A percentile compares a stretch with the other conserved stretches of the same genome.
These are phyloP conservation scores for Otis tarda DNA, from an alignment of 2,113 vertebrate species.

Conservation along the genomic window DNA sequence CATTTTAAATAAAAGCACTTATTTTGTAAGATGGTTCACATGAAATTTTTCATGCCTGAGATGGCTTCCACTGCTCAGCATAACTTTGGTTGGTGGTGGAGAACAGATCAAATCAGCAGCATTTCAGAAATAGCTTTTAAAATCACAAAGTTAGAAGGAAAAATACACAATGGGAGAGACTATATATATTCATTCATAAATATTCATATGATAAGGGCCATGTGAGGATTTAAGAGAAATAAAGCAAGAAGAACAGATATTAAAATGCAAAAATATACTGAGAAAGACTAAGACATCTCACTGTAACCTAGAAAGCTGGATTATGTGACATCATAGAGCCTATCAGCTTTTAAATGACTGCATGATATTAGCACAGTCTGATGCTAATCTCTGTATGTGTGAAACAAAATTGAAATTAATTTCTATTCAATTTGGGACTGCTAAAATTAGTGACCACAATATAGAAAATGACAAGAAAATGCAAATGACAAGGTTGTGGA, in stretches of 20 bases:
- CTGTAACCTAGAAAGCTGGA: background rate
- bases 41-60: background rate
- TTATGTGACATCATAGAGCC: background rate
- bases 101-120: rapidly evolving
- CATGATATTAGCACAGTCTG: background rate
- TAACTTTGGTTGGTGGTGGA: background rate
- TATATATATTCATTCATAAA: background rate
- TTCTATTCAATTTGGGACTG: background rate
- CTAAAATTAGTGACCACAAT: background rate
- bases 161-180: background rate
- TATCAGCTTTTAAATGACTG: background rate
- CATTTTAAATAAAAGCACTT: background rate
- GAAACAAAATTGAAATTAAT: background rate
- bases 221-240: background rate
- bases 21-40: background rate
- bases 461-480: background rate
- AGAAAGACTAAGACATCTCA: background rate
- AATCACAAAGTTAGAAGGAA: background rate
- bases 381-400: background rate
- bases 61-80: background rate
- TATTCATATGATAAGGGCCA: background rate
- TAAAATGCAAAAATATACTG: background rate
- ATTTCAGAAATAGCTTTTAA: background rate
- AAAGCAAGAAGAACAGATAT: background rate
- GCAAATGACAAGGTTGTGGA: background rate